Conservation (phyloP, 2,113 vertebrate species). For the Ophiodon elongatus region DNA sequence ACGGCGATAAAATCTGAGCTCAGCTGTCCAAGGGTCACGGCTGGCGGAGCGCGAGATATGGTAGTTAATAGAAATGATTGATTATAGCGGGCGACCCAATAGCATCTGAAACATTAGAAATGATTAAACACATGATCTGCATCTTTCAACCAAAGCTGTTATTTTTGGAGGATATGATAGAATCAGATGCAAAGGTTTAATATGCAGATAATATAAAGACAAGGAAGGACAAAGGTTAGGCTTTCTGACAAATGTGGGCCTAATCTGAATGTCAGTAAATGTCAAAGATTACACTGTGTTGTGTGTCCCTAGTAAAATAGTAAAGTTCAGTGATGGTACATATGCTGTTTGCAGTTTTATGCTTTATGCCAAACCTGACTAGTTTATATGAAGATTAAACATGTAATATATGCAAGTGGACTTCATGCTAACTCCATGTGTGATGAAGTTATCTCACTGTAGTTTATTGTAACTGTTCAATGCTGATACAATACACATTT, state of each 20-base stretch:
- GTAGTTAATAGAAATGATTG: slow-evolving; percentile 82
- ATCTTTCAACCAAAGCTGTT: slow-evolving; percentile 60
- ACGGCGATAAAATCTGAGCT: slow-evolving; percentile 77
- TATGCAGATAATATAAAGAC: slow-evolving; percentile 64
- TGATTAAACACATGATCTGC: slow-evolving; percentile 72
- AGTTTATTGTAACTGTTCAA: background rate
- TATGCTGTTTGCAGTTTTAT: slow-evolving; percentile 35
- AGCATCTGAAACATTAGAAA: slow-evolving; percentile 66
- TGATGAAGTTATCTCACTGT: background rate
- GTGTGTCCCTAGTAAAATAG: slow-evolving; percentile 59
- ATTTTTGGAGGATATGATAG: slow-evolving; percentile 28
- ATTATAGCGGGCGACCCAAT: slow-evolving; percentile 66
- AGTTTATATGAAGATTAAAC: slow-evolving; percentile 14
- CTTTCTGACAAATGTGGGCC: slow-evolving; percentile 72
- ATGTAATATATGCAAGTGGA: slow-evolving; percentile 16
- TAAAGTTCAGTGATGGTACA: slow-evolving; percentile 68
- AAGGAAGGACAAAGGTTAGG: slow-evolving; percentile 73
- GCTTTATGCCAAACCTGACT: background rate
- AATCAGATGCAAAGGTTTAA: slow-evolving; percentile 55
- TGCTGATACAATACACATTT: background rate
- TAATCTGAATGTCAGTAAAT: slow-evolving; percentile 74
- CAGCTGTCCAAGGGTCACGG: slow-evolving; percentile 80
- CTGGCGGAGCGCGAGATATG: slow-evolving; percentile 77
- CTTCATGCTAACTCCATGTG: slow-evolving; percentile 24
- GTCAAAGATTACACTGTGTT: slow-evolving; percentile 67